Conservation (phyloP, 2,113 vertebrate genomes). For the Marcusenius ussheri region DNA sequence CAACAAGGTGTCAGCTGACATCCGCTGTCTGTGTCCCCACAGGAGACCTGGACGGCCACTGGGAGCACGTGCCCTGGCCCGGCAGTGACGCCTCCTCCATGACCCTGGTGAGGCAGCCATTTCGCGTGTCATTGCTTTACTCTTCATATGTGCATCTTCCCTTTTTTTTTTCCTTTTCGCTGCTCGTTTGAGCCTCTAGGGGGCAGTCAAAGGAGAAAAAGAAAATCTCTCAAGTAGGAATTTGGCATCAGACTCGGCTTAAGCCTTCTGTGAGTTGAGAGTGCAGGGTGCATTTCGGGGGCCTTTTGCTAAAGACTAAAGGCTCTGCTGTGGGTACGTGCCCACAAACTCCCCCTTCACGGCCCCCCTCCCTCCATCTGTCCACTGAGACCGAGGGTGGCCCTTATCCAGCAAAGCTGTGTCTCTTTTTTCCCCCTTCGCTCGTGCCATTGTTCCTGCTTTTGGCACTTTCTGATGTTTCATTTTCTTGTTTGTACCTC, state of each 20-base stretch:
- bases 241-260: conserved; percentile 69
- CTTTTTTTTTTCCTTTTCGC: conserved; percentile 18
- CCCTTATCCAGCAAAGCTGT: not conserved
- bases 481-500: not conserved
- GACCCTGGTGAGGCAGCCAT: conserved; percentile 80
- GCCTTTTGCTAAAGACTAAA: conserved; percentile 76
- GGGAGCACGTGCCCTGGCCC: conserved; percentile 88
- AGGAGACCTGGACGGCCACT: conserved; percentile 96
- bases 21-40: conserved; percentile 67
- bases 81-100: conserved; percentile 78
- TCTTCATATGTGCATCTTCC: conserved; percentile 29
- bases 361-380: not conserved
- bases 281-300: conserved; percentile 73
- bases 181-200: conserved; percentile 50
- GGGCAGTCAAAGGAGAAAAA: conserved; percentile 85
- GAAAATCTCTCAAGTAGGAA: conserved; percentile 80
- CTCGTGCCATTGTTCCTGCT: not conserved
- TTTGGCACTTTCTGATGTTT: not conserved
- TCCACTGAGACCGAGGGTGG: not conserved
- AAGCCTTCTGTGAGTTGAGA: conserved; percentile 73
- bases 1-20: conserved; percentile 37
- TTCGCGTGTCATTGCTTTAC: conserved; percentile 9
- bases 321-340: conserved; percentile 36
- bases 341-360: not conserved
- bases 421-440: not conserved